phyloP scores from a whole-genome alignment of 2,888 invertebrate genomes.

The Drosophila emarginata region DNA sequence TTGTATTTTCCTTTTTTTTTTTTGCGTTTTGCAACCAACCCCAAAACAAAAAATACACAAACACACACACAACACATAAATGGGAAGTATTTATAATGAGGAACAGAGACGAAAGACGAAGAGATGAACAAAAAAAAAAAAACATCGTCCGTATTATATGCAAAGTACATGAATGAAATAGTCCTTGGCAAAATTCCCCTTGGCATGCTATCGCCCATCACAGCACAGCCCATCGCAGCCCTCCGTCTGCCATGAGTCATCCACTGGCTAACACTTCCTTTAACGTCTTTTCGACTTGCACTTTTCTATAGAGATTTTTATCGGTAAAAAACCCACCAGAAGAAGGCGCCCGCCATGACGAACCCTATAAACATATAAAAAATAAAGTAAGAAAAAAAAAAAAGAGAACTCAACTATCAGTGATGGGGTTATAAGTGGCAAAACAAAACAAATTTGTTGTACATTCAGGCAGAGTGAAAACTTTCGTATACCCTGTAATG shows the following conservation, averaged over 20 bases:
- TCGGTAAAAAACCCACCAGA: slow-evolving; percentile 28
- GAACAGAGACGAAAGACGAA: background rate
- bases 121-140: background rate
- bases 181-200: background rate
- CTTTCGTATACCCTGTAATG: background rate
- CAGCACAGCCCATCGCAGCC: too few relatives aligned
- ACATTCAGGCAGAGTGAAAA: background rate
- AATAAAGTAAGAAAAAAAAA: background rate
- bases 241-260: slow-evolving; percentile 42
- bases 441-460: background rate
- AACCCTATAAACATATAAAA: too few relatives aligned
- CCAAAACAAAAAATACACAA: slow-evolving; percentile 5
- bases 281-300: slow-evolving; percentile 22
- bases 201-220: background rate
- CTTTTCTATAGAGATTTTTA: slow-evolving; percentile 64
- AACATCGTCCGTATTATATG: slow-evolving; percentile 2
- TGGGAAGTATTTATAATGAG: too few relatives aligned
- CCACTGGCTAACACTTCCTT: slow-evolving; percentile 23
- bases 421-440: background rate
- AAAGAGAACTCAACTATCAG: background rate
- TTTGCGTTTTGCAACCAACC: slow-evolving; percentile 53
- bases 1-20: slow-evolving; percentile 24
- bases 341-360: background rate
- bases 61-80: background rate
- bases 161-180: slow-evolving; percentile 8